Evolutionary conservation across 2,113 vertebrate species (phyloP).

Genomic region (Pelmatolapia mariae): DNA sequence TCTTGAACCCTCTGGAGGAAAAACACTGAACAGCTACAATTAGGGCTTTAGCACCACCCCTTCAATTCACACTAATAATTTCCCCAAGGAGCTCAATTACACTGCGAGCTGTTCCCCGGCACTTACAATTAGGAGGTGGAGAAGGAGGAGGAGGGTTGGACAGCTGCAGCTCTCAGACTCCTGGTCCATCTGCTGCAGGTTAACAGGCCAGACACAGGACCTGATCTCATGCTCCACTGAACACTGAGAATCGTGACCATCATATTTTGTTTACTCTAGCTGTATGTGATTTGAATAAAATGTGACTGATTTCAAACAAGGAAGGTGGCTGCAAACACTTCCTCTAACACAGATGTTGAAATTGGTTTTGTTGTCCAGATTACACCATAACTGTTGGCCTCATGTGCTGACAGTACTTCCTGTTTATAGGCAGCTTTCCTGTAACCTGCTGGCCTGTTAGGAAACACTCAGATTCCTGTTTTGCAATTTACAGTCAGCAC

Average conservation of each 20-base stretch:
- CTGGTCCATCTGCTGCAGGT: constrained; percentile 48
- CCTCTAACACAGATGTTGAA: neutral
- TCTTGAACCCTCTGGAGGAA: constrained; percentile 41
- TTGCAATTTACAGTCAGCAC: neutral
- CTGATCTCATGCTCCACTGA: neutral
- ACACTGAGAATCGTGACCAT: neutral
- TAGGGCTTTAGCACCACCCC: constrained; percentile 40
- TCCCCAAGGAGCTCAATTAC: constrained; percentile 54
- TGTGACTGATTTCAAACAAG: neutral
- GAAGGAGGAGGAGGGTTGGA: neutral
- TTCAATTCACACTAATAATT: constrained; percentile 47
- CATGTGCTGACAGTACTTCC: constrained; percentile 12
- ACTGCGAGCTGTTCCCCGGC: neutral
- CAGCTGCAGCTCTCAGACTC: constrained; percentile 26
- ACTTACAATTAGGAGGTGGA: constrained; percentile 21
- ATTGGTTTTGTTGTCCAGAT: neutral
- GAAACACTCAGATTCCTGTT: neutral
- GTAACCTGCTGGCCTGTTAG: neutral
- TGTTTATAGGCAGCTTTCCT: constrained; percentile 13
- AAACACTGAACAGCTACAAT: constrained; percentile 36
- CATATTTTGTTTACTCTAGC: neutral
- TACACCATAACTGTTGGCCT: neutral
- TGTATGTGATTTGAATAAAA: neutral
- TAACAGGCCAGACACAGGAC: neutral
- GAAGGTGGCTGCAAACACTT: neutral